Percentiles rank a stretch among this genome's conserved stretches.
Conservation (phyloP, 92 coral and sea anemone species). For the Palythoa grandis region DNA sequence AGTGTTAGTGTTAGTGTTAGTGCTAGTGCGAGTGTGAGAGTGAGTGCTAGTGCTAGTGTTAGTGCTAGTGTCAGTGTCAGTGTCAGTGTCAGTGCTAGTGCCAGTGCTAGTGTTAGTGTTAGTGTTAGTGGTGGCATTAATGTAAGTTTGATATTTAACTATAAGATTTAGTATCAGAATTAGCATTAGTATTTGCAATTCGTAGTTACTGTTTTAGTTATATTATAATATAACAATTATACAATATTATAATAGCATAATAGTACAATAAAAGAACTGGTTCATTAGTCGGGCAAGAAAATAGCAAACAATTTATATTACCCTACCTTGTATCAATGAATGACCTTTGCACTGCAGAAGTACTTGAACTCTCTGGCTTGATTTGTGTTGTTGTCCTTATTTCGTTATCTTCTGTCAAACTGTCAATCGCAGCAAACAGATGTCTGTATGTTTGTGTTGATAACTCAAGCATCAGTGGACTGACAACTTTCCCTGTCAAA, state of each 20-base stretch:
- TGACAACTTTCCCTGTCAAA: slow-evolving; percentile 80
- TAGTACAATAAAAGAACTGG: too few relatives aligned
- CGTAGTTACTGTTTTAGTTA: too few relatives aligned
- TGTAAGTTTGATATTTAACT: too few relatives aligned
- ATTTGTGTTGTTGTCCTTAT: slow-evolving; percentile 21
- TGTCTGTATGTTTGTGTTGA: slow-evolving; percentile 88
- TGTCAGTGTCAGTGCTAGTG: too few relatives aligned
- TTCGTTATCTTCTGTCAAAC: slow-evolving; percentile 79
- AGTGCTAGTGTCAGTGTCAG: too few relatives aligned
- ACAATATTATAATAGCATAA: too few relatives aligned
- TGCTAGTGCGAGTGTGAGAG: neutral
- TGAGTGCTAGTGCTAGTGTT: neutral
- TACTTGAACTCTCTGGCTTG: neutral
- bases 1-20: too few relatives aligned
- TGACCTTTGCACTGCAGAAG: slow-evolving; percentile 15
- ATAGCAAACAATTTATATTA: neutral
- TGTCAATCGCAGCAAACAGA: slow-evolving; percentile 83
- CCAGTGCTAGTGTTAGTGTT: neutral
- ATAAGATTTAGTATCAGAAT: too few relatives aligned
- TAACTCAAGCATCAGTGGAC: slow-evolving; percentile 86
- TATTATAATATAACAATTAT: too few relatives aligned
- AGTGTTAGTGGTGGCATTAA: neutral
- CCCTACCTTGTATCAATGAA: slow-evolving; percentile 23
- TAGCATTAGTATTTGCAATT: too few relatives aligned
- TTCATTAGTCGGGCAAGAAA: neutral